Percentiles rank a stretch among this genome's conserved stretches.
Conservation (phyloP, 2,888 invertebrate species). For the Lasioglossum zephyrum region DNA sequence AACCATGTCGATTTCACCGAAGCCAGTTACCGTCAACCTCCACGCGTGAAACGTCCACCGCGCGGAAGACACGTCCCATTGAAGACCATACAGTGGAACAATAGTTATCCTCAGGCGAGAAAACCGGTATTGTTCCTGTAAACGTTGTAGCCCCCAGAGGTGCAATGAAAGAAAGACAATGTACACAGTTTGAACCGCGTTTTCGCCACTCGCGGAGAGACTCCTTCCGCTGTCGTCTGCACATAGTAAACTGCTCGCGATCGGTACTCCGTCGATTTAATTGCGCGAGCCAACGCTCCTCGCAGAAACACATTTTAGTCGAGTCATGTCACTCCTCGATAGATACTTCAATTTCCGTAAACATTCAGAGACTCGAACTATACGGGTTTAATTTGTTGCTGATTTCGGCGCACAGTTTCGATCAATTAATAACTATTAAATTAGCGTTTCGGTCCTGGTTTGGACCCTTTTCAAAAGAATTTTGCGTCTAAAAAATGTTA, state of each 20-base stretch:
- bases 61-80: slow-evolving; percentile 28
- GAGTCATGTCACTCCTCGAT: no score
- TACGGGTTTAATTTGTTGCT: no score
- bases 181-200: slow-evolving; percentile 37
- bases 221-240: neutral
- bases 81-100: slow-evolving; percentile 40
- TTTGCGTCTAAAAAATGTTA: no score
- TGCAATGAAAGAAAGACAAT: slow-evolving; percentile 36
- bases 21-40: slow-evolving; percentile 27
- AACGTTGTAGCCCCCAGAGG: slow-evolving; percentile 51
- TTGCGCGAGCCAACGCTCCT: neutral
- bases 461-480: no score
- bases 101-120: slow-evolving; percentile 43
- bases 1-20: neutral
- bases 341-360: neutral
- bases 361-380: neutral
- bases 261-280: neutral
- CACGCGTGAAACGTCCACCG: slow-evolving; percentile 44
- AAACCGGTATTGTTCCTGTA: slow-evolving; percentile 54
- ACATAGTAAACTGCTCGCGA: neutral
- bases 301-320: neutral
- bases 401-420: no score
- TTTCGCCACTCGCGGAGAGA: slow-evolving; percentile 4
- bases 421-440: no score
- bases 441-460: no score